phyloP scores from a whole-genome alignment of 2,113 vertebrate species.

The Tragulus kanchil region DNA sequence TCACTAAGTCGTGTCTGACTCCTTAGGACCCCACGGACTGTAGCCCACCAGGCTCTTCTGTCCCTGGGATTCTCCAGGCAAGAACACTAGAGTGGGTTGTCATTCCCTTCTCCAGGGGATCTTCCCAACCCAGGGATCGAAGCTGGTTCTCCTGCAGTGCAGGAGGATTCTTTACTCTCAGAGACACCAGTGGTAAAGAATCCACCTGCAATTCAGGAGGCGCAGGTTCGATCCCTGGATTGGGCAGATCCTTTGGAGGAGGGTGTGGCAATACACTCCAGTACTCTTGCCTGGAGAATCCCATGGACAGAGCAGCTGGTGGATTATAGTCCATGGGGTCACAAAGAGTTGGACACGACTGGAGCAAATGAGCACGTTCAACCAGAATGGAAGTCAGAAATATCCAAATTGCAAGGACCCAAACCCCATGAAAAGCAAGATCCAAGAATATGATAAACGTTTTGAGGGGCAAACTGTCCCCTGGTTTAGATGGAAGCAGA shows the following conservation, averaged over 20 bases:
- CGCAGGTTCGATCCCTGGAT: not conserved
- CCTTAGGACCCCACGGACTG: not conserved
- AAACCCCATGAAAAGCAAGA: not conserved
- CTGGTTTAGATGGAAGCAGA: not conserved
- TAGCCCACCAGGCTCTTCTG: not conserved
- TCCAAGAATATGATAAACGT: not conserved
- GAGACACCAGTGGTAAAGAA: not conserved
- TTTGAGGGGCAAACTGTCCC: not conserved
- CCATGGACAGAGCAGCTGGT: not conserved
- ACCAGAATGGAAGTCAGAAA: not conserved
- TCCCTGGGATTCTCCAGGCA: not conserved
- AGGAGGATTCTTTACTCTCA: not conserved
- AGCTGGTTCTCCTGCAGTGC: not conserved
- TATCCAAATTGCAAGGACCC: not conserved
- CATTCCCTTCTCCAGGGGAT: not conserved
- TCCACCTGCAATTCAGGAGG: not conserved
- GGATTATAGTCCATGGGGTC: not conserved
- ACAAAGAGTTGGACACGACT: not conserved
- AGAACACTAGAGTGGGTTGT: not conserved
- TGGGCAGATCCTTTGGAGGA: not conserved
- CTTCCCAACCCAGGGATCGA: not conserved
- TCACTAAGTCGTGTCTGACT: accelerated
- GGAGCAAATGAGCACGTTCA: not conserved
- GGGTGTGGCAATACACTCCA: not conserved
- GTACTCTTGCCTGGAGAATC: not conserved